Conservation (phyloP, 2,797 vertebrate genomes). For the Falco columbarius region DNA sequence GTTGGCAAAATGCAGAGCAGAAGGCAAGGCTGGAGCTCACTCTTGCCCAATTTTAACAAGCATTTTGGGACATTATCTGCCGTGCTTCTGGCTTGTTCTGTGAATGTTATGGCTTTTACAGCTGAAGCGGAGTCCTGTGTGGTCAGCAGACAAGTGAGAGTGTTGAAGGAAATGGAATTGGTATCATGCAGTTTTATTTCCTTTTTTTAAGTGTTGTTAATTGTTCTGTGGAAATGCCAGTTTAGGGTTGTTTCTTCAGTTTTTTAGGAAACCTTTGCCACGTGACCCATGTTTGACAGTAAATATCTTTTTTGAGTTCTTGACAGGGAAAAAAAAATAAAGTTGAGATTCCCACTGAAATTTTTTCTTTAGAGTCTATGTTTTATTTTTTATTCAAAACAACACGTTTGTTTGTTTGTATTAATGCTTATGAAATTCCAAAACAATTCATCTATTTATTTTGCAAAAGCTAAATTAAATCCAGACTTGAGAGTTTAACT, state of each 20-base stretch:
- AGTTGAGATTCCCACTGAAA: not conserved
- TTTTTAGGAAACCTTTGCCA: not conserved
- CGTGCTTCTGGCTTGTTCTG: not conserved
- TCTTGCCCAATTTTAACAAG: not conserved
- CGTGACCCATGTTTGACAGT: not conserved
- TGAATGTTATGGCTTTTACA: not conserved
- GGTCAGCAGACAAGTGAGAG: not conserved
- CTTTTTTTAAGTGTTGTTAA: not conserved
- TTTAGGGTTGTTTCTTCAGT: not conserved
- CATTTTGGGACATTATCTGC: not conserved
- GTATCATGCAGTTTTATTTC: not conserved
- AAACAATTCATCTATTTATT: constrained; percentile 30
- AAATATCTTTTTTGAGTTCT: not conserved
- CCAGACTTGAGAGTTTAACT: not conserved
- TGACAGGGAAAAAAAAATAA: not conserved
- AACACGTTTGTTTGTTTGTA: constrained; percentile 56
- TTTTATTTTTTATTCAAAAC: constrained; percentile 50
- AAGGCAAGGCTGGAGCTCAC: not conserved
- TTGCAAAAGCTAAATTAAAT: not conserved
- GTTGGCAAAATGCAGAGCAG: not conserved
- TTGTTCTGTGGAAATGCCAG: not conserved
- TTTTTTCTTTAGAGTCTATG: not conserved
- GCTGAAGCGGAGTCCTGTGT: not conserved
- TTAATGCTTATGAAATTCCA: constrained; percentile 12
- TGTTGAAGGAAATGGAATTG: constrained; percentile 6